A percentile compares a stretch with the other conserved stretches of the same genome.
Evolutionary conservation across 2,888 invertebrate genomes (phyloP).

Genomic region (Oasisia sp.): DNA sequence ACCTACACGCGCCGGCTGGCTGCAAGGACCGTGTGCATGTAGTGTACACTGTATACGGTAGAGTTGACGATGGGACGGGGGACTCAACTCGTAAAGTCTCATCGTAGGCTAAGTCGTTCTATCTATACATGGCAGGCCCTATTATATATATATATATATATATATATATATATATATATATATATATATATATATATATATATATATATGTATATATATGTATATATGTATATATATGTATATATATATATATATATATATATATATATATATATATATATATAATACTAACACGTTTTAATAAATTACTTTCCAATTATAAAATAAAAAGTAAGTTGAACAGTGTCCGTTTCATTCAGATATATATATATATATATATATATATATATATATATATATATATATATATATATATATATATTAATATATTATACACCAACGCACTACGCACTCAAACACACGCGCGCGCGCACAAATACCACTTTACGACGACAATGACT

Average conservation of each 20-base stretch:
- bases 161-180: neutral
- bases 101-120: too few relatives aligned
- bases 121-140: too few relatives aligned
- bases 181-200: neutral
- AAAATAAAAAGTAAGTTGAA: too few relatives aligned
- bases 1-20: neutral
- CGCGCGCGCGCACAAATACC: neutral
- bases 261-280: neutral
- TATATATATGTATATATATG: neutral
- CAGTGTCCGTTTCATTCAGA: neutral
- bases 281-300: too few relatives aligned
- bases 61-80: too few relatives aligned
- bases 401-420: neutral
- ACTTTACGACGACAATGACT: too few relatives aligned
- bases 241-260: neutral
- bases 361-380: neutral
- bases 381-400: conserved; percentile 13
- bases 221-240: neutral
- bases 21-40: neutral
- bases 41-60: too few relatives aligned
- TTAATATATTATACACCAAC: neutral
- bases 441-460: neutral
- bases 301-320: too few relatives aligned
- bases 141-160: neutral
- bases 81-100: too few relatives aligned